Base-by-base conservation (phyloP, 2,888 invertebrate genomes). In the Adelphocoris suturalis region DNA sequence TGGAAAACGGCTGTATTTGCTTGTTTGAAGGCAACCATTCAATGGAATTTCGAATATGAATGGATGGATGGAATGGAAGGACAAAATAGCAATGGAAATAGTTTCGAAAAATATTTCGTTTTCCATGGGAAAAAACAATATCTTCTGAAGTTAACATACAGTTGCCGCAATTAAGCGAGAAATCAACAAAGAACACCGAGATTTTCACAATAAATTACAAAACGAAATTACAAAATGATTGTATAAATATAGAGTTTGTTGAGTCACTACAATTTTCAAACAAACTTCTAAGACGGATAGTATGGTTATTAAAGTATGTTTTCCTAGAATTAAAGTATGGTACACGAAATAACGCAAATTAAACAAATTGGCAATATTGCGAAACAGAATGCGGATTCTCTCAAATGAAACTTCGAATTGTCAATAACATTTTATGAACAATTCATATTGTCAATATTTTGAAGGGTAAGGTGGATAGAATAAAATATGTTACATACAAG, bases 41-140 rank as follows among this genome's bases (percentile, higher is more conserved):
- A 68, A 68, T 68, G 23, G 68, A 68, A 68, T 68, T 68, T 23
- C 12, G 68, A 68, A 7, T 68, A 68, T 68, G 68, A 68, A 47
- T 46, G 78, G 78, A 78, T 78, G 78, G 78, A 78, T 78, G 78
- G 47, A 37, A 19, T 78, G 78, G 78, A 78, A 78, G 78, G 78
- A 78, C 37, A 78, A 78, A 16, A 78, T 78, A 78, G 47, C 16
- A 16, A 4, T 9, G 1, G 78, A 46, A 76, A 28, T 11, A 28
- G 61, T 23, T 11, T 68, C 19, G n/a, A 23, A 68, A 68, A 68
- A 68, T 68, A 68, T 9, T 68, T 68, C 27, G 68, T 19, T 68
- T 68, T 68, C 68, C 68, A 68, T 68, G 19, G 68, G 23, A 19
- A 68, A 27, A 68, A 68, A 27, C 19, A 68, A 19, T 12, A 23